Conservation (phyloP, 2,113 vertebrate species). For the Noturus placidus region DNA sequence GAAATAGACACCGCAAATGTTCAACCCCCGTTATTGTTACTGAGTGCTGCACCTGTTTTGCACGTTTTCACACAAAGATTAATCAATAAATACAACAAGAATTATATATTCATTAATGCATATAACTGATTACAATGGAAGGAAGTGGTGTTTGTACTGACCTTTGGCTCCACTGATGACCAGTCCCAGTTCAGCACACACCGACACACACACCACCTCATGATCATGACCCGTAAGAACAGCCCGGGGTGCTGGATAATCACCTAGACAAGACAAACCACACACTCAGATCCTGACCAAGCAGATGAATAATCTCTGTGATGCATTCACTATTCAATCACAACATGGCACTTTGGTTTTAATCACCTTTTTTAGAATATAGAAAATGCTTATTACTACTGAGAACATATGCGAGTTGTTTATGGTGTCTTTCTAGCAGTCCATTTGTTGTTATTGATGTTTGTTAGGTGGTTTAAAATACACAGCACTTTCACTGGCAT, state of each 20-base stretch:
- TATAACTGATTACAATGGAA: background rate
- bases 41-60: background rate
- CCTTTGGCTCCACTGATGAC: constrained; percentile 99
- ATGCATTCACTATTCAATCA: no score
- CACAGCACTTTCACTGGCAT: background rate
- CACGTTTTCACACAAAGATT: background rate
- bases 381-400: background rate
- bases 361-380: background rate
- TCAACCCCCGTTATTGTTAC: background rate
- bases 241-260: constrained; percentile 94
- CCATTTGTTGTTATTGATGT: background rate
- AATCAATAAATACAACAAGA: background rate
- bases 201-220: constrained; percentile 92
- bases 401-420: background rate
- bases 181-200: constrained; percentile 93
- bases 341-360: background rate
- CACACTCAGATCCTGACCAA: background rate
- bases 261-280: constrained; percentile 71
- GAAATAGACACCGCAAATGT: background rate
- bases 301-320: background rate
- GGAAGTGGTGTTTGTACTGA: constrained; percentile 62
- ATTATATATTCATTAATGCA: background rate
- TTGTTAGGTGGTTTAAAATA: background rate
- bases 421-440: background rate
- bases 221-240: constrained; percentile 96